A percentile compares a stretch with the other conserved stretches of the same genome.
Conservation (phyloP, 2,888 invertebrate genomes). For the Dichetophora obliterata region DNA sequence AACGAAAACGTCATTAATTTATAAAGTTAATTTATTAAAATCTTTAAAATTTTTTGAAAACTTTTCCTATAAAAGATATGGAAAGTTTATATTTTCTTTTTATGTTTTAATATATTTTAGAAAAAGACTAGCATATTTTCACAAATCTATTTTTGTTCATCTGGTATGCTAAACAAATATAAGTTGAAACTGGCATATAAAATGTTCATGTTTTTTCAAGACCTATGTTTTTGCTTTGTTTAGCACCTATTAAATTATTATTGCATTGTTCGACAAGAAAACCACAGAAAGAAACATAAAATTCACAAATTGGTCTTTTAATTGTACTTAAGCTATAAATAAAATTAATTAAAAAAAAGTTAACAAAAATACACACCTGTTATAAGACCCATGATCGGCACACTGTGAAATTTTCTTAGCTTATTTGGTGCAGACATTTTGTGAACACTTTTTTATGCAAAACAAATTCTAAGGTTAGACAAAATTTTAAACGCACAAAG, state of each 20-base stretch:
- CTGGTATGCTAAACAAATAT: no score
- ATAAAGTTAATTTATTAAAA: no score
- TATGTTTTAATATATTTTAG: no score
- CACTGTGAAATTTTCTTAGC: neutral
- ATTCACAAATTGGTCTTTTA: neutral
- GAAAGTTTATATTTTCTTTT: no score
- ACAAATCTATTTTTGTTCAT: no score
- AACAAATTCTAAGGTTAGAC: neutral
- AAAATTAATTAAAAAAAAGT: neutral
- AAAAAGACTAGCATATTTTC: no score
- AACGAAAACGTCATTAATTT: no score
- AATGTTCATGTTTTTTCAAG: neutral
- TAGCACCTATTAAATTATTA: neutral
- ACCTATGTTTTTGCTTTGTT: no score
- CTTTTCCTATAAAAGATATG: no score
- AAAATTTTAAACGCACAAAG: neutral
- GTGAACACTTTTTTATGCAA: neutral
- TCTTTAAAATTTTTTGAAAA: no score
- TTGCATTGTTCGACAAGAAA: neutral
- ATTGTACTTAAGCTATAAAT: neutral
- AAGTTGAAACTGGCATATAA: no score
- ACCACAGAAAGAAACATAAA: neutral
- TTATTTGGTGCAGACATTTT: neutral
- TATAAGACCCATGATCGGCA: neutral
- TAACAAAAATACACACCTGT: constrained; percentile 9